phyloP scores from a whole-genome alignment of 2,113 vertebrate species.

The Eubucco bourcierii region DNA sequence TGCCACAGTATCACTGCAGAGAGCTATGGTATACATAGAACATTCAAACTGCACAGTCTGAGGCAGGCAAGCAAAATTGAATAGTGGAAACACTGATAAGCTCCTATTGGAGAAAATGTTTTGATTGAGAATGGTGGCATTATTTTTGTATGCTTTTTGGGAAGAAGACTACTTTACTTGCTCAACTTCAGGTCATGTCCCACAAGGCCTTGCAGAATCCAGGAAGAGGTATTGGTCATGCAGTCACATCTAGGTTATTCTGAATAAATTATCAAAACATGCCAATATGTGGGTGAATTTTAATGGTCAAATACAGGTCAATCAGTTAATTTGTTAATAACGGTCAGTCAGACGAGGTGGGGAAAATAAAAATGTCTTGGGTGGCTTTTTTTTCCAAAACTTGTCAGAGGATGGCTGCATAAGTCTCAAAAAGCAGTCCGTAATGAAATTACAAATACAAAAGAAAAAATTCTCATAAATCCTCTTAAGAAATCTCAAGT shows the following conservation, averaged over 20 bases:
- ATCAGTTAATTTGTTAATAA: neutral
- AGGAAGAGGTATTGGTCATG: neutral
- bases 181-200: neutral
- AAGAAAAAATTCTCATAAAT: neutral
- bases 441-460: too few relatives aligned
- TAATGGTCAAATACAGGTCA: neutral
- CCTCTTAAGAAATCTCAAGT: neutral
- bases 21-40: rapidly evolving
- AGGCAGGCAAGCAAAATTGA: neutral
- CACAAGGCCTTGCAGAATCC: neutral
- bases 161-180: neutral
- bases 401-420: neutral
- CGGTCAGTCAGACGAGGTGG: neutral
- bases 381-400: neutral
- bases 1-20: neutral
- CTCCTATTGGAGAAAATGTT: neutral
- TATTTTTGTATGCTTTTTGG: neutral
- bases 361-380: neutral
- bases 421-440: neutral
- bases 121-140: neutral
- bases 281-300: neutral
- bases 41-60: neutral
- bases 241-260: neutral
- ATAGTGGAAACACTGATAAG: neutral
- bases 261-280: neutral